Percentiles rank a stretch among this genome's conserved stretches.
Evolutionary conservation across 2,113 vertebrate genomes (phyloP).

Genomic region (Pangasianodon hypophthalmus): DNA sequence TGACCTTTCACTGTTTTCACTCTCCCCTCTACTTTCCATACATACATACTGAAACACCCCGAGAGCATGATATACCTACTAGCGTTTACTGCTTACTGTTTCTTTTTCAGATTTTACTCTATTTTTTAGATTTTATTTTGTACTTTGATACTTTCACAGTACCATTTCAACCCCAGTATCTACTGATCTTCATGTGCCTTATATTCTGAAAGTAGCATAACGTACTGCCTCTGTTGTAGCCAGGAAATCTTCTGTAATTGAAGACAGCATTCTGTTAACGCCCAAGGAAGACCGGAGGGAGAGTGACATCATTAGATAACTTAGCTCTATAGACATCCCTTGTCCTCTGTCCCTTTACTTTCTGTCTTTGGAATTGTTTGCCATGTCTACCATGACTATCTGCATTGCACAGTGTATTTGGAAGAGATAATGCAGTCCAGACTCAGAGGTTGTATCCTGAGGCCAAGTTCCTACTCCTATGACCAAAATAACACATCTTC

Average conservation of each 20-base stretch:
- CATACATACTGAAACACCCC: background rate
- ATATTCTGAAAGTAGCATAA: background rate
- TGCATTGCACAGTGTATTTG: background rate
- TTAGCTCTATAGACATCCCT: conserved; percentile 13
- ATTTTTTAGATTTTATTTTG: background rate
- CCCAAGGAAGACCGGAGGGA: conserved; percentile 62
- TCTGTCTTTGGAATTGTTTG: background rate
- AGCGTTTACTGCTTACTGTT: background rate
- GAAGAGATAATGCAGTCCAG: conserved; percentile 8
- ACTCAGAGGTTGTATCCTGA: background rate
- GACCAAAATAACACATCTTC: conserved; percentile 21
- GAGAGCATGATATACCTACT: background rate
- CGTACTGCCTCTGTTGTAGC: conserved; percentile 3
- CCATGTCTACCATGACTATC: background rate
- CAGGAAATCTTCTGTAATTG: conserved; percentile 64
- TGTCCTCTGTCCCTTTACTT: conserved; percentile 20
- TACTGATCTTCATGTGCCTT: background rate
- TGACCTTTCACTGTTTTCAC: background rate
- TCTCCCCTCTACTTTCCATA: background rate
- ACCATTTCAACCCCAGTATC: background rate
- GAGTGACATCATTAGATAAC: conserved; percentile 61
- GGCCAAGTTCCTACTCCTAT: background rate
- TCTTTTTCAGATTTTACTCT: background rate
- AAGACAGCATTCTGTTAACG: conserved; percentile 61
- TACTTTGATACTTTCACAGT: background rate